Base-by-base conservation (phyloP, 2,888 invertebrate species). In the Stratiomys singularior region DNA sequence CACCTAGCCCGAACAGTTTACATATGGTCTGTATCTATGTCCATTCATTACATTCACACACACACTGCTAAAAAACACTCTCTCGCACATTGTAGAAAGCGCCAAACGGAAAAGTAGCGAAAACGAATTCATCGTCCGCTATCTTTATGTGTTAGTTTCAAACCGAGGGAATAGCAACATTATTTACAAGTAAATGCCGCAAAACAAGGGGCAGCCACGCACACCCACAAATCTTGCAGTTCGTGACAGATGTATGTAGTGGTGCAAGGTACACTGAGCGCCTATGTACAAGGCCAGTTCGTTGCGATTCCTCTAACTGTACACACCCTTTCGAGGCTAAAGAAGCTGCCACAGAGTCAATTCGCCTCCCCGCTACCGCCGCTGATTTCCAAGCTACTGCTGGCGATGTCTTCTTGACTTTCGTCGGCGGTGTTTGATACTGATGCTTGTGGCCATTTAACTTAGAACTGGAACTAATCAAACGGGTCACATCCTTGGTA, bases 241-340 rank as follows among this genome's bases (percentile, higher is more conserved):
- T 9, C 21, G 11, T 23, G 47, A 15, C 28, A 30, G 30, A 13
- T 66, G 21, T 9, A 4, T 47, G 37, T 67, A 47, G 21, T 46
- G 46, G 69, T 69, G 25, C 46, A 69, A 46, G 69, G 47, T 47
- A 21, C 2, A 56, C n/a, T 1, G 46, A 52, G 63, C 56, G 60
- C 71, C 1, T 52, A 37, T 76, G 67, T 66, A 25, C 27, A 23
- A 67, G 72, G 76, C 74, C 78, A 81, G 80, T 78, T 79, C 52
- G 76, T 63, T 76, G 46, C 76, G 37, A 81, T 80, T 80, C 78
- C 27, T 76, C 63, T 74, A 58, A 21, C 80, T 79, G 85, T 87
- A 88, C 86, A 85, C 89, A 93, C 93, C 93, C 93, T 90, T 91
- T 91, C 37, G 92, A 88, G 81, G 92, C 90, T 82, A 93, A 86